These are phyloP conservation scores for Pseudomugil gertrudae DNA, from an alignment of 2,797 vertebrate genomes.

Conservation along the genomic window DNA sequence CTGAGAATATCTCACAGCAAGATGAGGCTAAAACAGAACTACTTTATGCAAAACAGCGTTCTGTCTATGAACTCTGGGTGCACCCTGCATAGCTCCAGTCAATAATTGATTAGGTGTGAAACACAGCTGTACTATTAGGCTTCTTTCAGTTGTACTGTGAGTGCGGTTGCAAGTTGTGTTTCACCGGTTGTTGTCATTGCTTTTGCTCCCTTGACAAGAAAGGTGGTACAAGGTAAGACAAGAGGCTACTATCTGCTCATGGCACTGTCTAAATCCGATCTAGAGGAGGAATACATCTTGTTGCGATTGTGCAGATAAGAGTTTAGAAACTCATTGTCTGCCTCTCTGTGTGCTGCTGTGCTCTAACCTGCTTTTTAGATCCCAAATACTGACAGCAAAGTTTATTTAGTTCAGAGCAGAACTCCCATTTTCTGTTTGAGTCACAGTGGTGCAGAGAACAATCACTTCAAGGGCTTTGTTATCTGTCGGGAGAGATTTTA, in stretches of 20 bases:
- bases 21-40: conserved; percentile 40
- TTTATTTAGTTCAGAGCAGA: conserved; percentile 14
- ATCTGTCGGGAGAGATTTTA: conserved; percentile 21
- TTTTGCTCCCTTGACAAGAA: conserved; percentile 30
- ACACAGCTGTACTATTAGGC: conserved; percentile 15
- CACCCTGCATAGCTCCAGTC: conserved; percentile 50
- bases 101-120: conserved; percentile 70
- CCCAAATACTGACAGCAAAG: background rate
- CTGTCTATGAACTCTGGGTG: conserved; percentile 57
- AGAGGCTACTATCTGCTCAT: conserved; percentile 18
- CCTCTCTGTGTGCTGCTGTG: conserved; percentile 9
- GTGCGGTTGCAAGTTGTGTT: conserved; percentile 32
- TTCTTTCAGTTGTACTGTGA: conserved; percentile 28
- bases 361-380: conserved; percentile 8
- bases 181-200: conserved; percentile 18
- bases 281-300: background rate
- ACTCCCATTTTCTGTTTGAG: conserved; percentile 1
- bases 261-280: conserved; percentile 21
- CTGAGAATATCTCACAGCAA: conserved; percentile 26
- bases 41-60: conserved; percentile 42
- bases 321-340: conserved; percentile 9
- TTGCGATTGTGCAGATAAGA: conserved; percentile 23
- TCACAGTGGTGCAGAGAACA: conserved; percentile 7
- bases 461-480: conserved; percentile 16
- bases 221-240: conserved; percentile 26